Evolutionary conservation across 2,888 invertebrate genomes (phyloP).

Genomic region (Zaprionus bogoriensis): DNA sequence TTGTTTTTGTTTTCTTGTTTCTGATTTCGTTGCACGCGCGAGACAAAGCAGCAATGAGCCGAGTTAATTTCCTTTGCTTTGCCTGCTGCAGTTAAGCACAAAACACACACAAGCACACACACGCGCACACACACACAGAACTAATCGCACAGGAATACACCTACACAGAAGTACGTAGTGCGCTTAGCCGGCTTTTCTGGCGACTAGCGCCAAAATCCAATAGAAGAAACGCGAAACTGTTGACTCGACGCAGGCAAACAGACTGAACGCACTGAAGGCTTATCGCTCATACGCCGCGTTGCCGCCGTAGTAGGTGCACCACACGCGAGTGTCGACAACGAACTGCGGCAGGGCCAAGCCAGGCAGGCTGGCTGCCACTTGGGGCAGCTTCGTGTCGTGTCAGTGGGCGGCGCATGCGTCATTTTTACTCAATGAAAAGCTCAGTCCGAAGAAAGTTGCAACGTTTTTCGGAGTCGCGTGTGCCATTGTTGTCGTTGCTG

Average conservation of each 20-base stretch:
- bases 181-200: constrained; percentile 61
- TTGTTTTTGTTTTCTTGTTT: neutral
- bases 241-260: constrained; percentile 13
- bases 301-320: constrained; percentile 39
- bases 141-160: constrained; percentile 19
- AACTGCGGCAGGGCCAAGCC: constrained; percentile 44
- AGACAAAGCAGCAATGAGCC: constrained; percentile 1
- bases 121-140: neutral
- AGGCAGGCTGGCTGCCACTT: neutral
- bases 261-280: neutral
- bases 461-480: constrained; percentile 54
- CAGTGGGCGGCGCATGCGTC: constrained; percentile 55
- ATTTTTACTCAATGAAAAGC: constrained; percentile 74
- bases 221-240: constrained; percentile 57
- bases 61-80: neutral
- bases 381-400: constrained; percentile 1
- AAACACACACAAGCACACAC: neutral
- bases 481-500: neutral
- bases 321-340: constrained; percentile 65
- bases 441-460: constrained; percentile 49
- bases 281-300: constrained; percentile 54
- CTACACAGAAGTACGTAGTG: constrained; percentile 17
- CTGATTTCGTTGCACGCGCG: too few species aligned
- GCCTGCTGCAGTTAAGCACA: neutral
- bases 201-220: constrained; percentile 66